Base-by-base conservation (phyloP, 1,140 invertebrate species). In the Bombus balteatus region DNA sequence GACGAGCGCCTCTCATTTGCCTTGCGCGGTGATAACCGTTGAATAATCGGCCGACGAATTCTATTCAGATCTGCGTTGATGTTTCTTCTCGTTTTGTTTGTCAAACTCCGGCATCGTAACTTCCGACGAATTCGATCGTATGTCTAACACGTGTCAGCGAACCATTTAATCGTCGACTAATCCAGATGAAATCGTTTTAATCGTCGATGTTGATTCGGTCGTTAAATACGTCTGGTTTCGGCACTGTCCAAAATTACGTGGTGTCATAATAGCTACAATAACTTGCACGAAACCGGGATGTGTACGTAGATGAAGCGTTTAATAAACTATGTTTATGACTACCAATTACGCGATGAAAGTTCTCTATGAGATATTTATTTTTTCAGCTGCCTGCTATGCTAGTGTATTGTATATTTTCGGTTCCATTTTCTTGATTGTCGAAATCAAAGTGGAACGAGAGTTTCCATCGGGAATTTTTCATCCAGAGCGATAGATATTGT, bases 191-290 rank as follows among this genome's bases (percentile, higher is more conserved):
- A 59, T 59, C 4, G 10, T 47, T 88, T 83, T 87, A 86, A 78
- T 78, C 73, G 28, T 66, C 15, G 57, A 32, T 28, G 37, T 81
- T 22, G 62, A 77, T 87, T 72, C 65, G n/a, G 22, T n/a, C 39
- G 57, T 22, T 18, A 39, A 75, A 62, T 72, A 76, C 80, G 10
- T 34, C 39, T 32, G 59, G 3, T 43, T 34, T 18, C n/a, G 41
- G 47, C 66, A 79, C 22, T 28, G 72, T 70, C 32, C 25, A 37
- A 70, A 81, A 89, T 86, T 59, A 89, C 70, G 57, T 66, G 70
- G 32, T 62, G 39, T 39, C 59, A 15, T 41, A 82, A 68, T 66
- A 25, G 6, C 41, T 66, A 88, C 59, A 43, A 73, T 73, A 76
- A 87, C 57, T 47, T 37, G 28, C 43, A 53, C 53, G 37, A 28